Evolutionary conservation across 2,113 vertebrate species (phyloP), one percentile per base, ranked within the genome.

Genomic region (Limanda limanda): DNA sequence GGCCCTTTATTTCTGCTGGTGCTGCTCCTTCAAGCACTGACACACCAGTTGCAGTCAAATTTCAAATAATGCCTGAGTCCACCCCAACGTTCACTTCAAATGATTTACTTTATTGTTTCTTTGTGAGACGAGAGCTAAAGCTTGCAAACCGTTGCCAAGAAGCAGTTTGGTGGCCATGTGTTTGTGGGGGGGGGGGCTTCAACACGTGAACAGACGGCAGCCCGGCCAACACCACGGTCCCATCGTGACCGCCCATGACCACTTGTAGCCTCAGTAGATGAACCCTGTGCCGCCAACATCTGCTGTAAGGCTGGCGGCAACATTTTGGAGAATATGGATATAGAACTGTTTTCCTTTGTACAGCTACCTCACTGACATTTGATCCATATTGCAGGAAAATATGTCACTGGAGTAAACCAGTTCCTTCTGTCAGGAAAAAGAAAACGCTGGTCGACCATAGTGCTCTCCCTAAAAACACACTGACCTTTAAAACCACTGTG

Each of bases 131-230:
- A n/a, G 56, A 47, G 40, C 59, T 55, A n/a, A 2, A 7, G 40
- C 35, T 73, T 52, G 11, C 13, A 58, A 59, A 52, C 27, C 35
- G 45, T 66, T 74, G 82, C 72, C 57, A 71, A 73, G 47, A 52
- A 63, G 31, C 31, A 18, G 4, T 59, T 58, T 24, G 3, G 2
- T 54, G 68, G 52, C 58, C 57, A 21, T 23, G 61, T 1, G 21
- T n/a, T n/a, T n/a, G 54, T 1, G 25, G 25, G 25, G 52, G 52
- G 60, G 68, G 48, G 23, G 48, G 47, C 68, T 74, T 57, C 10
- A 14, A 17, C 79, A 52, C 57, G 68, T 56, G 76, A 81, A 79
- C 84, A 87, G 87, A 86, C 62, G 76, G 82, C 71, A 21, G 68
- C 60, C 45, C 77, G 25, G 74, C 48, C 65, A 58, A 11, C 66